A percentile compares a stretch with the other conserved stretches of the same genome.
Conservation (phyloP, 2,113 vertebrate species). For the Eubucco bourcierii region DNA sequence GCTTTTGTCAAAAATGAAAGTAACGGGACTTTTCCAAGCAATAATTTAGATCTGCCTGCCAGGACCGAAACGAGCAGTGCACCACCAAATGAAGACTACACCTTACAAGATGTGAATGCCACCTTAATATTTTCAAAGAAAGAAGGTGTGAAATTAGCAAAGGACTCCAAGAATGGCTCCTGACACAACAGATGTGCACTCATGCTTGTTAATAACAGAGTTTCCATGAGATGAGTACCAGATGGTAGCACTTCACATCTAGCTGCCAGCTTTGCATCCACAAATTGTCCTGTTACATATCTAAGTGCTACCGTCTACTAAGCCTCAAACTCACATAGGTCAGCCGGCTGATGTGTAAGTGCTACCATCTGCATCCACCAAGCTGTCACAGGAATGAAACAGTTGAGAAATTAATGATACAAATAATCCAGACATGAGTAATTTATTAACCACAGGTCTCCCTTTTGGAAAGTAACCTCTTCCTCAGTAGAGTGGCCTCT, state of each 20-base stretch:
- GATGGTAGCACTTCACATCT: conserved; percentile 44
- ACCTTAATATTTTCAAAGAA: neutral
- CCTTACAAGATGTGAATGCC: neutral
- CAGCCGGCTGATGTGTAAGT: neutral
- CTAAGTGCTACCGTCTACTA: neutral
- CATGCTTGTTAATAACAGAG: neutral
- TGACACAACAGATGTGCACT: neutral
- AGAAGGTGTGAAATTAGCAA: conserved; percentile 15
- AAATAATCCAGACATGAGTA: neutral
- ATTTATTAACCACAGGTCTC: neutral
- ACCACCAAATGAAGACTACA: neutral
- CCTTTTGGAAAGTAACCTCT: neutral
- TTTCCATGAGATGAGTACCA: neutral
- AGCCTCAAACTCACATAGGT: neutral
- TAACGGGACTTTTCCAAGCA: neutral
- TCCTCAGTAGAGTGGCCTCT: neutral
- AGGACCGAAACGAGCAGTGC: neutral
- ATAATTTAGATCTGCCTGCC: neutral
- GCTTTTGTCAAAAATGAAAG: neutral
- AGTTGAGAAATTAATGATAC: neutral
- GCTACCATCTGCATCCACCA: neutral
- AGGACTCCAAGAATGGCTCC: neutral
- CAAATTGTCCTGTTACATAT: neutral
- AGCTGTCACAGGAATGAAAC: neutral
- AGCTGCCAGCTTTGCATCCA: neutral